A percentile compares a stretch with the other conserved stretches of the same genome.
Conservation (phyloP, 1,140 invertebrate genomes). For the Hylaeus anthracinus region DNA sequence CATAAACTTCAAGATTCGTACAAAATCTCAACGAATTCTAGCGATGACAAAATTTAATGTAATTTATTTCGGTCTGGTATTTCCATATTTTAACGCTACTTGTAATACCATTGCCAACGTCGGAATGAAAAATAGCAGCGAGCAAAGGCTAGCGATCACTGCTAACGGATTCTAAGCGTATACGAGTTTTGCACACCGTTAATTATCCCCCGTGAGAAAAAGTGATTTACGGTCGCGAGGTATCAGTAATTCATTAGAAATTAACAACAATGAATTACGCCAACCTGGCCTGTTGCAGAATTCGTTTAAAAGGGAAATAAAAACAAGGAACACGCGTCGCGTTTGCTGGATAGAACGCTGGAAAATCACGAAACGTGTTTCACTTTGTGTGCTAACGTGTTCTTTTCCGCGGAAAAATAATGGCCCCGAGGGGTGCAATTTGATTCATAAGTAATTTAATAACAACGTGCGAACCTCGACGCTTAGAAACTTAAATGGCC, state of each 20-base stretch:
- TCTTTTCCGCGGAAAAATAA: background rate
- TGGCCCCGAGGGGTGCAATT: background rate
- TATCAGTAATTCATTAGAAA: background rate
- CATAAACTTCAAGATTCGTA: too few species aligned
- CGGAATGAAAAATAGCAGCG: background rate
- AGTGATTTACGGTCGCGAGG: background rate
- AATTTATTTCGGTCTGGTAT: background rate
- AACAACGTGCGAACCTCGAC: slow-evolving; percentile 7
- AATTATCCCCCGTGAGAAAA: slow-evolving; percentile 6
- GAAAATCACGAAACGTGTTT: background rate
- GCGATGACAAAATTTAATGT: too few species aligned
- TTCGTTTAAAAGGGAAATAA: background rate
- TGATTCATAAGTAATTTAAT: slow-evolving; percentile 8
- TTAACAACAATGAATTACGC: slow-evolving; percentile 15
- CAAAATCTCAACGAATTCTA: too few species aligned
- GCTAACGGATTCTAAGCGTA: slow-evolving; percentile 1
- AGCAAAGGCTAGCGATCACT: background rate
- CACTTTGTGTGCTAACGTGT: background rate
- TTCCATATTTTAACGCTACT: too few species aligned
- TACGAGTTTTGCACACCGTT: slow-evolving; percentile 11
- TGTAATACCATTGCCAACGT: background rate
- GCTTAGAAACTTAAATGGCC: background rate
- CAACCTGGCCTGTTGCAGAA: background rate
- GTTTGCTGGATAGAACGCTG: background rate
- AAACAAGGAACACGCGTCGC: background rate